phyloP scores from a whole-genome alignment of 2,888 invertebrate species.

The Chorisops tibialis region DNA sequence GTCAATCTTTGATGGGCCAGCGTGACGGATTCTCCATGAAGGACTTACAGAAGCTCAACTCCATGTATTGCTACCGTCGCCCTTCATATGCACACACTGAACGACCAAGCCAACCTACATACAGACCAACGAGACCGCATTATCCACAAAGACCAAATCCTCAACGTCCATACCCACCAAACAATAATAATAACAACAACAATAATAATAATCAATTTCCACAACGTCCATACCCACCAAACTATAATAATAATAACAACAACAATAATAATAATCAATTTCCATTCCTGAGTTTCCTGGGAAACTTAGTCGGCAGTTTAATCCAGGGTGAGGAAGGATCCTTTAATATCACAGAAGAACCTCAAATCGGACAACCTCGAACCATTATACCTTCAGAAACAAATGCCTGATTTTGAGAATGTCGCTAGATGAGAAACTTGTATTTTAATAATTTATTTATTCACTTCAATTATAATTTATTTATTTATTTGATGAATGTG shows the following conservation, averaged over 20 bases:
- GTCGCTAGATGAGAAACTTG: too few relatives aligned
- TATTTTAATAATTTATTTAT: too few relatives aligned
- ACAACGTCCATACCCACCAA: slow-evolving; percentile 11
- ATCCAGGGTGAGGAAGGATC: slow-evolving; percentile 40
- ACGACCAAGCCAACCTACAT: not conserved
- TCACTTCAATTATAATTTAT: too few relatives aligned
- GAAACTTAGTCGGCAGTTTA: slow-evolving; percentile 45
- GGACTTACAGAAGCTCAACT: slow-evolving; percentile 69
- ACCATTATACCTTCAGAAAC: not conserved
- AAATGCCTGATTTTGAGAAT: not conserved
- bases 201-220: not conserved
- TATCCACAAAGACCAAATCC: slow-evolving; percentile 1
- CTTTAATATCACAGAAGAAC: slow-evolving; percentile 3
- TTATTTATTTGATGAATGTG: too few relatives aligned
- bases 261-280: slow-evolving; percentile 37
- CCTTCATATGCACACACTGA: not conserved
- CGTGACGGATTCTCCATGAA: slow-evolving; percentile 68
- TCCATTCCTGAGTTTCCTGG: slow-evolving; percentile 40
- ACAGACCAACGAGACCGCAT: not conserved
- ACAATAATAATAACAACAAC: slow-evolving; percentile 24
- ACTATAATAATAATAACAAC: slow-evolving; percentile 36
- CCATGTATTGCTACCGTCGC: slow-evolving; percentile 62
- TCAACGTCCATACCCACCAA: not conserved
- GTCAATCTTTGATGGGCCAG: slow-evolving; percentile 63
- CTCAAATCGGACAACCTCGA: not conserved